Percentiles rank a stretch among this genome's conserved stretches.
Conservation (phyloP, 1,140 invertebrate species). For the Asbolus verrucosus region DNA sequence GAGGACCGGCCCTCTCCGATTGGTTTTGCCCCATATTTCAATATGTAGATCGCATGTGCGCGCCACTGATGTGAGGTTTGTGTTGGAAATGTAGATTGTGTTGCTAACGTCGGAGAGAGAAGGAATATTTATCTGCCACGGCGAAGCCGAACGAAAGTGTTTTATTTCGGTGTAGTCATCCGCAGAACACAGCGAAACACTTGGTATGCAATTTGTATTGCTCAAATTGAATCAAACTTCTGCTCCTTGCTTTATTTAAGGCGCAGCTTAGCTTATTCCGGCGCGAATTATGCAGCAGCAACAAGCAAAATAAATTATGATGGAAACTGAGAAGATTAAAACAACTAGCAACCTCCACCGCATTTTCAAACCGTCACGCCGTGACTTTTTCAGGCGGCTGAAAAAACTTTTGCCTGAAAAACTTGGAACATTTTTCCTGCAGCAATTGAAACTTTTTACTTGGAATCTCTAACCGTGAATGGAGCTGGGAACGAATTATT, state of each 20-base stretch:
- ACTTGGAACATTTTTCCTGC: too few relatives aligned
- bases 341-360: too few relatives aligned
- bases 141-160: constrained; percentile 12
- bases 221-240: constrained; percentile 7
- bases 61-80: constrained; percentile 13
- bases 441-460: too few relatives aligned
- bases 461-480: too few relatives aligned
- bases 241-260: constrained; percentile 2
- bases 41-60: constrained; percentile 46
- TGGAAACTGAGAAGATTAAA: too few relatives aligned
- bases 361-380: too few relatives aligned
- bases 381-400: too few relatives aligned
- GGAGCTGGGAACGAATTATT: too few relatives aligned
- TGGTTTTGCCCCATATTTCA: constrained; percentile 44
- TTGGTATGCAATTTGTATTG: constrained; percentile 5
- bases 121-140: neutral
- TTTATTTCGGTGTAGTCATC: neutral
- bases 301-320: too few relatives aligned
- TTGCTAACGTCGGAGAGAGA: neutral
- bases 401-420: too few relatives aligned
- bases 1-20: too few relatives aligned
- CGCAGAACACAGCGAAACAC: constrained; percentile 1
- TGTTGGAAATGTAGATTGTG: constrained; percentile 26
- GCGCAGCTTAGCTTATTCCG: neutral
- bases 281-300: neutral